These are phyloP conservation scores for Plectrocnemia conspersa DNA, from an alignment of 1,140 invertebrate genomes.

Conservation along the genomic window DNA sequence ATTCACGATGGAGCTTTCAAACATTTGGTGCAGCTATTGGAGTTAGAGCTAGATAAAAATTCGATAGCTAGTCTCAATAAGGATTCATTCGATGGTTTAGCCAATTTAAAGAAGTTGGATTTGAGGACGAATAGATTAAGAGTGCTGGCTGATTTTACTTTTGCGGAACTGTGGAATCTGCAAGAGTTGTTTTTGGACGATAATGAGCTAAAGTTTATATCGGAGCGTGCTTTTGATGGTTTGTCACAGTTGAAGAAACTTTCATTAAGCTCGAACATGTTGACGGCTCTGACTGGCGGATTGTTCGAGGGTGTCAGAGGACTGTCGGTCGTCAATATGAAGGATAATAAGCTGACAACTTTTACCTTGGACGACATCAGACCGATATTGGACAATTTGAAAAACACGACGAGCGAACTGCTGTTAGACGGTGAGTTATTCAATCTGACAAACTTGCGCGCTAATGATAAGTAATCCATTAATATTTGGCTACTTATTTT, in stretches of 20 bases:
- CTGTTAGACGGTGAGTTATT: conserved; percentile 73
- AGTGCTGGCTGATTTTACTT: conserved; percentile 66
- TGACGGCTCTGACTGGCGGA: conserved; percentile 60
- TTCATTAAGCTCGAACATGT: conserved; percentile 66
- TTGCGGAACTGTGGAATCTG: conserved; percentile 67
- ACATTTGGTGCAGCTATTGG: conserved; percentile 59
- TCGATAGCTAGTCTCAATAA: conserved; percentile 62
- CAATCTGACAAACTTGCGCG: no score
- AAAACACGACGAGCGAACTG: conserved; percentile 60
- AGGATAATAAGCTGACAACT: conserved; percentile 66
- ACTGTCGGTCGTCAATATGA: conserved; percentile 65
- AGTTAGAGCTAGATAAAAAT: conserved; percentile 67
- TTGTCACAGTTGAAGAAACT: conserved; percentile 63
- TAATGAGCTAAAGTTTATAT: conserved; percentile 61
- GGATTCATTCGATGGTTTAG: conserved; percentile 68
- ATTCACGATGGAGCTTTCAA: conserved; percentile 69
- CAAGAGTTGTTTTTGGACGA: conserved; percentile 67
- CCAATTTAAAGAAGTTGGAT: conserved; percentile 61
- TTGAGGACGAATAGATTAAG: conserved; percentile 64
- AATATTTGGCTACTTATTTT: no score
- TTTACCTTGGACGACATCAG: conserved; percentile 66
- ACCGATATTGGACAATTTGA: conserved; percentile 72
- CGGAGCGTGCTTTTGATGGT: conserved; percentile 66
- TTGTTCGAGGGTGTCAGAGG: conserved; percentile 62
- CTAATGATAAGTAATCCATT: no score